Percentiles rank a stretch among this genome's conserved stretches.
These are phyloP conservation scores for Rhimphoctona megacephalus DNA, from an alignment of 2,888 invertebrate species.

Conservation along the genomic window DNA sequence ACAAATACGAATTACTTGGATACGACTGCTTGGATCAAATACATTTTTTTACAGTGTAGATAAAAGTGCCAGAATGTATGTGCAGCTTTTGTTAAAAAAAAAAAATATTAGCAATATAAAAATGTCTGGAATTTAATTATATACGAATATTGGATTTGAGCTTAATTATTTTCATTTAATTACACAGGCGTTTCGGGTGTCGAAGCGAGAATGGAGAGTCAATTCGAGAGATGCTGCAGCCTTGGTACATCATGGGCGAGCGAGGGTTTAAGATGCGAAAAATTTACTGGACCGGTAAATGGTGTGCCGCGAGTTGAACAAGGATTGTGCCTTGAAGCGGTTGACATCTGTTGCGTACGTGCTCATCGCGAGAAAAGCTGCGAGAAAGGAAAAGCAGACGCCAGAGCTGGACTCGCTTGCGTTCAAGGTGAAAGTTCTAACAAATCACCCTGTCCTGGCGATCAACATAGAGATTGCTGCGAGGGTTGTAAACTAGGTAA, in stretches of 20 bases:
- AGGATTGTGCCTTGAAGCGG: slow-evolving; percentile 87
- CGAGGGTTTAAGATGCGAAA: slow-evolving; percentile 85
- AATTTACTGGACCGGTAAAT: slow-evolving; percentile 86
- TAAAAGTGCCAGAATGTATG: slow-evolving; percentile 10
- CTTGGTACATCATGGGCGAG: slow-evolving; percentile 86
- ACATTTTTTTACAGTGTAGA: too few relatives aligned
- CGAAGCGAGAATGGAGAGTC: slow-evolving; percentile 74
- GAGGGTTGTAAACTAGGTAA: slow-evolving; percentile 83
- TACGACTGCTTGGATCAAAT: too few relatives aligned
- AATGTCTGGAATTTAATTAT: not conserved
- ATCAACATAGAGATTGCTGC: slow-evolving; percentile 82
- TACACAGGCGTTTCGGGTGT: slow-evolving; percentile 49
- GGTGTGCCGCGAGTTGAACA: slow-evolving; percentile 87
- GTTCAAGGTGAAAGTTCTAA: slow-evolving; percentile 62
- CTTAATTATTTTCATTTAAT: not conserved
- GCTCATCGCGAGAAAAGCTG: slow-evolving; percentile 85
- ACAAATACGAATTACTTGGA: too few relatives aligned
- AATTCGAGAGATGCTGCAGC: slow-evolving; percentile 85
- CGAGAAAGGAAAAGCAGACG: slow-evolving; percentile 85
- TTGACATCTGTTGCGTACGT: slow-evolving; percentile 88
- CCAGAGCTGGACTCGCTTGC: slow-evolving; percentile 85
- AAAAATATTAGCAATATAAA: slow-evolving; percentile 5
- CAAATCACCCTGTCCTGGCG: slow-evolving; percentile 71
- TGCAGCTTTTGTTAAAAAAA: not conserved
- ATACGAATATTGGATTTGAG: not conserved